phyloP scores from a whole-genome alignment of 1,140 invertebrate genomes.

The Drosophila hydei region DNA sequence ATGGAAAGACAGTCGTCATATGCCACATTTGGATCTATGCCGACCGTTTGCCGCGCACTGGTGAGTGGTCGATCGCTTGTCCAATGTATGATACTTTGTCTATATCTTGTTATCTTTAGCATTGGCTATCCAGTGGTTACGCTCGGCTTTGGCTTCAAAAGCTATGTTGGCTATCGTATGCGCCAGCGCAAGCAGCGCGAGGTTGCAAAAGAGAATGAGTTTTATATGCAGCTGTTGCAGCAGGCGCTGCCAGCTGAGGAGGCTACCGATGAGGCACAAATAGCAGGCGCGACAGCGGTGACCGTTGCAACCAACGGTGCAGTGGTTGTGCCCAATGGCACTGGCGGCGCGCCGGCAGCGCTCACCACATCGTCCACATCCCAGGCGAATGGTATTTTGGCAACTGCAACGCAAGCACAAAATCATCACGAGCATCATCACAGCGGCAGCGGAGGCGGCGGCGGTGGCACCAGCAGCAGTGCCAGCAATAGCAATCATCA shows the following conservation, averaged over 20 bases:
- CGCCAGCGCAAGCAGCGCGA: conserved; percentile 96
- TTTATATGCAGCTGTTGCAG: conserved; percentile 96
- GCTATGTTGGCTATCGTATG: conserved; percentile 96
- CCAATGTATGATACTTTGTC: background rate
- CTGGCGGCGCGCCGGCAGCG: conserved; percentile 37
- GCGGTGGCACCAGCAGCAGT: conserved; percentile 52
- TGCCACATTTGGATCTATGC: conserved; percentile 97
- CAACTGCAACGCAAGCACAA: conserved; percentile 66
- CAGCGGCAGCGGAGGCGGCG: conserved; percentile 29
- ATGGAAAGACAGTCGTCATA: conserved; percentile 93
- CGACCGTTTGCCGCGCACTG: conserved; percentile 99
- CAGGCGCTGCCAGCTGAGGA: conserved; percentile 93
- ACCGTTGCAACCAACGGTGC: conserved; percentile 16
- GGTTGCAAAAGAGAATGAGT: conserved; percentile 97
- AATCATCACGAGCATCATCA: conserved; percentile 75
- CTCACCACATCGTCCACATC: conserved; percentile 25
- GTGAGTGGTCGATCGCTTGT: conserved; percentile 84
- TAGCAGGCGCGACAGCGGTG: conserved; percentile 25
- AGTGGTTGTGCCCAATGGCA: conserved; percentile 40
- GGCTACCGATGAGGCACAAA: conserved; percentile 46
- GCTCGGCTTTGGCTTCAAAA: conserved; percentile 98
- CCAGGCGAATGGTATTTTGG: conserved; percentile 64
- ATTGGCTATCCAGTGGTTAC: conserved; percentile 99
- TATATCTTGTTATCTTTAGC: conserved; percentile 85
- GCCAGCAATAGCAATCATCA: conserved; percentile 61